Evolutionary conservation across 2,797 vertebrate genomes (phyloP).

Genomic region (Scolopax bukidnonensis): DNA sequence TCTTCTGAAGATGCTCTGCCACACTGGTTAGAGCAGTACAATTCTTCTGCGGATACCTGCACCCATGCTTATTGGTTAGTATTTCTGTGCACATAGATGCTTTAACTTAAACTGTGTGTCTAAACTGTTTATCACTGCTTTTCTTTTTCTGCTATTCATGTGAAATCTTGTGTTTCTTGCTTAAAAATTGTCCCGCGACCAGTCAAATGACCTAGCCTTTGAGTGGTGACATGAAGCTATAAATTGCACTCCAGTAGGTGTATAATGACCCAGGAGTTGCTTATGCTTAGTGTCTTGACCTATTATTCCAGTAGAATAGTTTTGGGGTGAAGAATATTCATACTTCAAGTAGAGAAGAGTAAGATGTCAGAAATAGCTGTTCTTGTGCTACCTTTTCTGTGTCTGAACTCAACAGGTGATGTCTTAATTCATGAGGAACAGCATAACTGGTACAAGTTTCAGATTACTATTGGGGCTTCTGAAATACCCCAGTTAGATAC

Average conservation of each 20-base stretch:
- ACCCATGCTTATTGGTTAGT: constrained; percentile 97
- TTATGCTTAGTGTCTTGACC: not conserved
- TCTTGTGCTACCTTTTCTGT: not conserved
- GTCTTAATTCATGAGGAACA: not conserved
- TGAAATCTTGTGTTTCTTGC: not conserved
- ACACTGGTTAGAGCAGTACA: constrained; percentile 95
- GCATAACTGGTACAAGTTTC: not conserved
- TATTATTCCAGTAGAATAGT: not conserved
- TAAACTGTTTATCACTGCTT: not conserved
- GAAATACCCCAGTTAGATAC: not conserved
- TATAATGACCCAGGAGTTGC: not conserved
- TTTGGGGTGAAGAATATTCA: not conserved
- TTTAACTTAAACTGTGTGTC: not conserved
- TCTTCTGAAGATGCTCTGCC: constrained; percentile 92
- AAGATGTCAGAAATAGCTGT: not conserved
- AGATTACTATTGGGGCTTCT: not conserved
- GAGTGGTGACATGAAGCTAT: not conserved
- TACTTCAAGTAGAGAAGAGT: not conserved
- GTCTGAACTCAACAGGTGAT: not conserved
- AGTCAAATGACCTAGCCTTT: not conserved
- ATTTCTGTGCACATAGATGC: not conserved
- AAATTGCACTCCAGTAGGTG: not conserved
- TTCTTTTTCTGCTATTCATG: not conserved
- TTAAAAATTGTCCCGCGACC: not conserved
- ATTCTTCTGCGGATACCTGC: constrained; percentile 91